Base-by-base conservation (phyloP, 1,140 invertebrate species). In the Drosophila sproati region DNA sequence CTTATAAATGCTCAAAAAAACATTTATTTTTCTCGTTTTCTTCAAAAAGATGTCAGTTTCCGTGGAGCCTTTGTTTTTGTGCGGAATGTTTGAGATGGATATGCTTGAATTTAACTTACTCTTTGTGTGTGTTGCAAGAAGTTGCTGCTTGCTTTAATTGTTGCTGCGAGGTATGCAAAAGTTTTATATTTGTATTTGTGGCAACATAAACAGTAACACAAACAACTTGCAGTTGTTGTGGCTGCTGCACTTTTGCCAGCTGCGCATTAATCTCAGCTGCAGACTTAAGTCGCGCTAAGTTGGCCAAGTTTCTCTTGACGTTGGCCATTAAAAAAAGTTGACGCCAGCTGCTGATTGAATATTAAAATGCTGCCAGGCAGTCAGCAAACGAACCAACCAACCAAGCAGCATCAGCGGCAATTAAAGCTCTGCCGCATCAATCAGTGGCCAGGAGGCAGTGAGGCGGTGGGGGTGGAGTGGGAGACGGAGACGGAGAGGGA, bases 301-400 rank as follows among this genome's bases (percentile, higher is more conserved):
- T 52, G 60, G 47, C 43, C 8, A 74, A 79, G 79, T 64, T 73
- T 63, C 66, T 34, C 0, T 43, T 34, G 73, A 41, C 57, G 3
- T 60, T 57, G 75, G 72, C 83, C 79, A 87, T 83, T 77, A 88
- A 69, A 82, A 82, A 82, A 82, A 79, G 45, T 73, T 79, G 35
- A 41, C 41, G 64, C 55, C 85, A 88, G 85, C 83, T 88, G 83
- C 76, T 88, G 83, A 88, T 88, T 88, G 83, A 88, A 88, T 86
- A 87, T 86, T 86, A 87, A 85, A 83, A 86, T 66, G 75, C 75
- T 60, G 80, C 70, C 73, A 71, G 39, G 5, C 62, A 45, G 57
- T 12, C 20, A 20, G 20, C 20, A 20, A 20, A 20, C 20, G 1
- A 20, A 20, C 20, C 20, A 20, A 20, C 20, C 20, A 20, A 20